Evolutionary conservation across 2,113 vertebrate genomes (phyloP).

Genomic region (Puffinus mauretanicus): DNA sequence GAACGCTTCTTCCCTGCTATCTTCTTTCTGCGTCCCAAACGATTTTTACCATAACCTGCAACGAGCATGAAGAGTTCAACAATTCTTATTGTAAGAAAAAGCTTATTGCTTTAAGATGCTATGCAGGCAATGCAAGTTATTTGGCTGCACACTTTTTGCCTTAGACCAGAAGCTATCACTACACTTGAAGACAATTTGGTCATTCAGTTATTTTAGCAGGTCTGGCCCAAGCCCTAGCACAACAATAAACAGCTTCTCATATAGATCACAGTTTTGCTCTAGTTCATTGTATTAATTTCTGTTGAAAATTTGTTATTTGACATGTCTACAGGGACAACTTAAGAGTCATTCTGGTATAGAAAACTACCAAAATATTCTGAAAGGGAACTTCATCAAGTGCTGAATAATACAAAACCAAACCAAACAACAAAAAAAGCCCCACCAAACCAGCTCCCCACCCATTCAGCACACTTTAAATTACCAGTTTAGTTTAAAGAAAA

Average conservation of each 20-base stretch:
- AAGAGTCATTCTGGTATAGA: background rate
- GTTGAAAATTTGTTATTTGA: background rate
- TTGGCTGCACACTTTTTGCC: background rate
- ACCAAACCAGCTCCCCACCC: background rate
- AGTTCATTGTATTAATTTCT: background rate
- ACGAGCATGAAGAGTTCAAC: background rate
- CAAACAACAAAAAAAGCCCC: background rate
- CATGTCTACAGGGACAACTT: background rate
- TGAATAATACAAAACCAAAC: background rate
- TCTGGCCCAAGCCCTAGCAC: background rate
- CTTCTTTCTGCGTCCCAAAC: conserved; percentile 72
- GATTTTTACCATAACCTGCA: conserved; percentile 77
- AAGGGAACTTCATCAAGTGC: background rate
- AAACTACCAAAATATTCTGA: background rate
- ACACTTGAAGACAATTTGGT: background rate
- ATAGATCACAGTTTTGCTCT: background rate
- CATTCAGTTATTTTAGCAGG: background rate
- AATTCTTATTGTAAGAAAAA: background rate
- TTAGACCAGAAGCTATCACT: background rate
- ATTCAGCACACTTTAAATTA: background rate
- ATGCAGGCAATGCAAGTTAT: background rate
- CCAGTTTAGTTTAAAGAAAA: background rate
- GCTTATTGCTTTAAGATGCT: background rate
- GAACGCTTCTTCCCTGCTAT: conserved; percentile 77
- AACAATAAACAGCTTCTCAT: background rate